Base-by-base conservation (phyloP, 2,797 vertebrate genomes). In the Alfaro cultratus region DNA sequence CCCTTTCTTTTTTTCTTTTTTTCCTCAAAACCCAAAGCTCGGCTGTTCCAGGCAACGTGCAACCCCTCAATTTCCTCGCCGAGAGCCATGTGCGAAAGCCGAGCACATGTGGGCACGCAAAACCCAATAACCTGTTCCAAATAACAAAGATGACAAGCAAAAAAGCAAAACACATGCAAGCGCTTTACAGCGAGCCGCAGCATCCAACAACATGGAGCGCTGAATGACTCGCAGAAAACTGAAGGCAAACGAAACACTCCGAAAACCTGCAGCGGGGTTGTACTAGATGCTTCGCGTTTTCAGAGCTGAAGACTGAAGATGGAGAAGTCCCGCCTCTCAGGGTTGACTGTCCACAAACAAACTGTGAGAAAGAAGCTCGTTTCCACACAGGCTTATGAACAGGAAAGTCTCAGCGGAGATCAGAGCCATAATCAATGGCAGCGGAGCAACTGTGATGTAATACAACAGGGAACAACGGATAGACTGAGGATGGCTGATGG, bases 21-120 rank as follows among this genome's bases (percentile, higher is more conserved):
- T 23, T 2, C 49, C 49, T 51, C 29, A 75, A 73, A 88, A 91
- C 84, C 83, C 82, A 81, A 45, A 53, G 73, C 84, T 82, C 0
- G 57, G 83, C 85, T 86, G 86, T 92, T 93, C 88, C 87, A 86
- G 81, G 80, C 84, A 85, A 79, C 81, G 76, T 10, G 74, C 84
- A 92, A 88, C 84, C 88, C 85, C 80, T 92, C 84, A 92, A 91
- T 94, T 93, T 85, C 83, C 88, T 86, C 4, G 21, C 81, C 67
- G 81, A 85, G 88, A 31, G 79, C 82, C 91, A 91, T 78, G 53
- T 21, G 82, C 81, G 85, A 73, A 85, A 51, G 34, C 79, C 29
- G 13, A 73, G 68, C 36, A 29, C 62, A n/a, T 1, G n/a, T 55
- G 0, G 45, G 16, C 18, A 53, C 77, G 74, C 47, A 36, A 36